Base-by-base conservation (phyloP, 2,888 invertebrate species). In the Halictus quadricinctus region DNA sequence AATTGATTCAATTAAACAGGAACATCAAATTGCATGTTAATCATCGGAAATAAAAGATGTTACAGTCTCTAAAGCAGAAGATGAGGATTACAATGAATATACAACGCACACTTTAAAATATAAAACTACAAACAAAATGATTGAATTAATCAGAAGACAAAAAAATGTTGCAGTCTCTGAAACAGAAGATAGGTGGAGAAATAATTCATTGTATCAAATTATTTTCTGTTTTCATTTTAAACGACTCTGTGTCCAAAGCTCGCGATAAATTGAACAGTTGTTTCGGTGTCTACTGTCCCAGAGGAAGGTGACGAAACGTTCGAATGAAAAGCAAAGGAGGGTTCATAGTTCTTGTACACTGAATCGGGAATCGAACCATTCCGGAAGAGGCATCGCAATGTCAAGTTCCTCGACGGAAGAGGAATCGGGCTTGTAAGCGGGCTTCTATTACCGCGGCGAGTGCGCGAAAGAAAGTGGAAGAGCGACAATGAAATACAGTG, bases 401-500 rank as follows among this genome's bases (percentile, higher is more conserved):
- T 58, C 78, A 72, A 25, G 43, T 21, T 21, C 41, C 43, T 46
- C 70, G 70, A 6, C 48, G 48, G 60, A 6, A 15, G n/a, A 50
- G n/a, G 58, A 48, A 73, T 72, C 10, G 29, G 29, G 1, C 29
- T 25, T 74, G 21, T 58, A 48, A 43, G n/a, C 58, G 25, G n/a
- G 74, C 58, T 75, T 82, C 46, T 48, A 70, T 72, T 58, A 58
- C 48, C 41, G 25, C 25, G n/a, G 15, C 41, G 25, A 15, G 72
- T 5, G 72, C 21, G 46, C 21, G 48, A 72, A 72, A 58, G 54
- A 46, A 54, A 64, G 43, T 46, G 50, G 54, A 21, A n/a, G 50
- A 70, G 58, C 50, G 81, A 69, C 76, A 81, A 64, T 76, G 69
- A 76, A 60, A 70, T 21, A 72, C 43, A 43, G 12, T 21, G 29